Evolutionary conservation across 2,113 vertebrate species (phyloP).

Genomic region (Camelus dromedarius): DNA sequence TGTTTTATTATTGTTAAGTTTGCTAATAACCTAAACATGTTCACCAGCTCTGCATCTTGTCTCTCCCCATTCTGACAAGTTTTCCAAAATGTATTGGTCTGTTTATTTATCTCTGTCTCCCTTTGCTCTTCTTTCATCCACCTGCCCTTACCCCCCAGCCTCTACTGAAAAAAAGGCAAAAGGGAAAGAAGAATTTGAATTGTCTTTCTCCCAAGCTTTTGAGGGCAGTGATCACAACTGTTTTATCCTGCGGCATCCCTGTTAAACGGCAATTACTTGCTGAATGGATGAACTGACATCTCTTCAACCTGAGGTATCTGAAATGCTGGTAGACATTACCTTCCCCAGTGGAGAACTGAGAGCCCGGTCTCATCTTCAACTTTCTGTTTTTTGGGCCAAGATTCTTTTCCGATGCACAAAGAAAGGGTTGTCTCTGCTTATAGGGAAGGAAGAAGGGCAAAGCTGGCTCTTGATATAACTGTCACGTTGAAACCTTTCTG

Average conservation of each 20-base stretch:
- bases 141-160: background rate
- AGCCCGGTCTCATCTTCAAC: background rate
- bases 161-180: background rate
- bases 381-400: background rate
- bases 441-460: background rate
- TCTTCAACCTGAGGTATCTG: background rate
- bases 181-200: background rate
- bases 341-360: background rate
- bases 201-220: background rate
- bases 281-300: background rate
- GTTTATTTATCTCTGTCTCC: accelerated
- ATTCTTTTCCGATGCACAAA: background rate
- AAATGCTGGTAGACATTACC: background rate
- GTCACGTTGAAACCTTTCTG: background rate
- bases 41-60: background rate
- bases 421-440: background rate
- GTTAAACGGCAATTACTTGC: background rate
- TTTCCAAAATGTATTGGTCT: background rate
- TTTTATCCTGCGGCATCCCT: background rate
- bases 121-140: background rate
- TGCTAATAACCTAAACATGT: background rate
- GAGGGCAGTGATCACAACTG: background rate
- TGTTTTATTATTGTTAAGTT: background rate
- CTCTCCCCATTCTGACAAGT: background rate
- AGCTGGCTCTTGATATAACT: background rate